Evolutionary conservation across 2,113 vertebrate species (phyloP), one percentile per base, ranked within the genome.

Genomic region (Sitta europaea): DNA sequence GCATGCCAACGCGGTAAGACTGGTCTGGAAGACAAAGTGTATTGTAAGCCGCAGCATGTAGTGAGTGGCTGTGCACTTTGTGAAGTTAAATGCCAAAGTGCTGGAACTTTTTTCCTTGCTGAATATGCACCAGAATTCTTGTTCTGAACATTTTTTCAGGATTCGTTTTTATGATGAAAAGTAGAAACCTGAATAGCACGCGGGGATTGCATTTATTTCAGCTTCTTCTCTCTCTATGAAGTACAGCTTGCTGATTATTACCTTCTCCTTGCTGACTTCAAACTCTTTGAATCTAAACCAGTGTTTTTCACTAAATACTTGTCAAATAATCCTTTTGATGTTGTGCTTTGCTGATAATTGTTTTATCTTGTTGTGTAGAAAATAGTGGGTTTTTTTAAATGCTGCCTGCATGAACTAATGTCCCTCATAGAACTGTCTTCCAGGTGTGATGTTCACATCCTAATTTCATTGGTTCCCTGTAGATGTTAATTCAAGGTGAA

Each of bases 1-100:
- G 97, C 67, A 36, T 97, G 78, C 96, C 97, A 87, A 19, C 93
- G 96, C 68, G 91, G 98, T 98, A 98, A 97, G 96, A 27, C 92
- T 94, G 82, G 88, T 95, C 89, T 97, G 93, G 96, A 96, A 78
- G 96, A 97, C 90, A 89, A 59, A 97, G 83, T 78, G 17, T 95
- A 25, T 97, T 47, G 96, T 98, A 97, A 98, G 96, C 95, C 84
- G 88, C 95, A 97, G 96, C 92, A 59, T 38, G 1, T 72, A 92
- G 16, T 93, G 94, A 93, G 92, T 97, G 95, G 68, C 83, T 96
- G 42, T 97, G 96, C 84, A 82, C 95, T 96, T 96, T 66, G 66
- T 95, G 38, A 87, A 86, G 53, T 96, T 84, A 54, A 93, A 80
- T 96, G 55, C 80, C 59, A 58, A 88, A 87, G 92, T 96, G 88